Evolutionary conservation across 2,888 invertebrate genomes (phyloP).

Genomic region (Caenorhabditis japonica): DNA sequence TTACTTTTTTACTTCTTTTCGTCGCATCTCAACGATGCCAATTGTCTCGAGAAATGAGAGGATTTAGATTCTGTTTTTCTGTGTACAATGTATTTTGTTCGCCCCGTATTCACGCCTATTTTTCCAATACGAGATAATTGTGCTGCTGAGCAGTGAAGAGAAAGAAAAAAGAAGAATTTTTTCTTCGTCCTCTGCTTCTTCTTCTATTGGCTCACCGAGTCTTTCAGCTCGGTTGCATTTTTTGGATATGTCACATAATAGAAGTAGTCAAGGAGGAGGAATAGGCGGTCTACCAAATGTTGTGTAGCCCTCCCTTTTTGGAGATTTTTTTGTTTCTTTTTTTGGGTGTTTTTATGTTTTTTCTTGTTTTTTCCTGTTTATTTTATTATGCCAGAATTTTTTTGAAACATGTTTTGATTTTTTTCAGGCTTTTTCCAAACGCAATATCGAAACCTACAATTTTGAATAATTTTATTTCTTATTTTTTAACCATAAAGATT

Average conservation of each 20-base stretch:
- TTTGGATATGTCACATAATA: neutral
- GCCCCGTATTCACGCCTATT: neutral
- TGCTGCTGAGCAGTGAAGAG: neutral
- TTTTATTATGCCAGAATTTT: too few relatives aligned
- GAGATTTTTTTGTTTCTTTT: neutral
- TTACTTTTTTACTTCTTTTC: neutral
- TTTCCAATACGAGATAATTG: neutral
- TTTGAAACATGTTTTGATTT: too few relatives aligned
- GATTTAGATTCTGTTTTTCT: neutral
- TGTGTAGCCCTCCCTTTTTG: too few relatives aligned
- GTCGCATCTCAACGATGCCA: neutral
- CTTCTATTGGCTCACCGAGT: too few relatives aligned
- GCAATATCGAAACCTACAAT: too few relatives aligned
- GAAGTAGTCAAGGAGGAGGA: neutral
- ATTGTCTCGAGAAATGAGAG: neutral
- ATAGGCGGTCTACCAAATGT: too few relatives aligned
- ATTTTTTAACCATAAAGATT: too few relatives aligned
- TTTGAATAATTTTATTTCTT: too few relatives aligned
- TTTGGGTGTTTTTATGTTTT: neutral
- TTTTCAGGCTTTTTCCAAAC: too few relatives aligned
- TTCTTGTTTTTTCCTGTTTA: too few relatives aligned
- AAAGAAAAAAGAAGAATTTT: neutral
- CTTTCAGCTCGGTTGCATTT: constrained; percentile 21
- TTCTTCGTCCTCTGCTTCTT: too few relatives aligned
- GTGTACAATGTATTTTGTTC: neutral